A percentile compares a stretch with the other conserved stretches of the same genome.
These are phyloP conservation scores for Diploptera punctata DNA, from an alignment of 2,888 invertebrate genomes.

Conservation along the genomic window DNA sequence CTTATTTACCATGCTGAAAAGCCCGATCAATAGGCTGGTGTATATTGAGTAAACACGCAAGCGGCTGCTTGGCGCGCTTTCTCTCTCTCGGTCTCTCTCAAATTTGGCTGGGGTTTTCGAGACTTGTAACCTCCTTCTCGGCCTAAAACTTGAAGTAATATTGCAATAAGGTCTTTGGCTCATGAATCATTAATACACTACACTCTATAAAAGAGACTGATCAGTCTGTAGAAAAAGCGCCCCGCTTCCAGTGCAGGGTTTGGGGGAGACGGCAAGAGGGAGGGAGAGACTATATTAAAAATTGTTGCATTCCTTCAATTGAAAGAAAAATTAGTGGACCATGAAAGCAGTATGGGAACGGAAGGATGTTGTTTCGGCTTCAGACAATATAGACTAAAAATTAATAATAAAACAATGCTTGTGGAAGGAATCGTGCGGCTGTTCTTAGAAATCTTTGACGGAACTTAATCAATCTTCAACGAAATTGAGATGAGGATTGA, in stretches of 20 bases:
- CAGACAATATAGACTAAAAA: constrained; percentile 31
- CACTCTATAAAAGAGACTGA: not conserved
- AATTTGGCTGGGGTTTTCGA: constrained; percentile 32
- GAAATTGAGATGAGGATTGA: no score
- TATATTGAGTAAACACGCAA: constrained; percentile 48
- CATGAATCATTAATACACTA: constrained; percentile 42
- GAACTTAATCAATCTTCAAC: not conserved
- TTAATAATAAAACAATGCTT: constrained; percentile 33
- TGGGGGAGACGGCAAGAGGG: not conserved
- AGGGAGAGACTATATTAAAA: constrained; percentile 41
- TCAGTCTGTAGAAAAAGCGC: not conserved
- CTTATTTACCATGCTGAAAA: constrained; percentile 48
- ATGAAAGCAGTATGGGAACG: constrained; percentile 42
- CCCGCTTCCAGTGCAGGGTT: not conserved
- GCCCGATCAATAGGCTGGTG: constrained; percentile 43
- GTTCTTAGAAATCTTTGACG: not conserved
- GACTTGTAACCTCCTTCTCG: constrained; percentile 29
- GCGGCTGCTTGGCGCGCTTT: no score
- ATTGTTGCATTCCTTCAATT: constrained; percentile 43
- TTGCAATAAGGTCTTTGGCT: constrained; percentile 34
- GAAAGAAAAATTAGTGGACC: constrained; percentile 43
- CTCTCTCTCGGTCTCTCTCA: constrained; percentile 34
- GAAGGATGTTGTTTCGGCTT: constrained; percentile 35
- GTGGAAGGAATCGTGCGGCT: not conserved
- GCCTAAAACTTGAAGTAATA: constrained; percentile 36